Evolutionary conservation across 2,888 invertebrate genomes (phyloP).

Genomic region (Standfussiana lucernea): DNA sequence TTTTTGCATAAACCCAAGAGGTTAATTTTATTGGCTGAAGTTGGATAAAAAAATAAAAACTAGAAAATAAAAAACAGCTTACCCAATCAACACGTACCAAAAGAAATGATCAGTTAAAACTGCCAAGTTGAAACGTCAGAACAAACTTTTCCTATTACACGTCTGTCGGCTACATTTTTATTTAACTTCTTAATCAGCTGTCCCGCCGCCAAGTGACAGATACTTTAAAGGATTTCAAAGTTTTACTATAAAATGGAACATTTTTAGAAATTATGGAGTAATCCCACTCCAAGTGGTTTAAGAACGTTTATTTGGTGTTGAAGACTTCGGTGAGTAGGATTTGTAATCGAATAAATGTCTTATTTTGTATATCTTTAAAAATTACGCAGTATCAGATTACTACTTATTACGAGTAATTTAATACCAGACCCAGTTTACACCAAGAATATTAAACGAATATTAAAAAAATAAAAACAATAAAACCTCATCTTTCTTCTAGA

Average conservation of each 20-base stretch:
- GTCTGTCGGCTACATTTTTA: slow-evolving; percentile 74
- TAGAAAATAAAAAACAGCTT: background rate
- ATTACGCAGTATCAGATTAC: no score
- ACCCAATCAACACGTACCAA: slow-evolving; percentile 32
- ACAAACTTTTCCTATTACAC: slow-evolving; percentile 78
- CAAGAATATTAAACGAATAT: no score
- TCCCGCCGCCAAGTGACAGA: slow-evolving; percentile 77
- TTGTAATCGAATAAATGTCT: background rate
- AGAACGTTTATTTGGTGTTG: slow-evolving; percentile 15
- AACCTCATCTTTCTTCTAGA: slow-evolving; percentile 10
- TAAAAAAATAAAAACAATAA: background rate
- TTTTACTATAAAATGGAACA: slow-evolving; percentile 74
- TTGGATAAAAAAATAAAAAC: background rate
- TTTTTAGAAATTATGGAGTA: slow-evolving; percentile 70
- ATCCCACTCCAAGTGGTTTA: slow-evolving; percentile 39
- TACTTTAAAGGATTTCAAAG: slow-evolving; percentile 76
- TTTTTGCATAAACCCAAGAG: no score
- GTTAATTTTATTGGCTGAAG: no score
- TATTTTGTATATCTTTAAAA: background rate
- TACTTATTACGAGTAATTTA: no score
- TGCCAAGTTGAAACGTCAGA: slow-evolving; percentile 55
- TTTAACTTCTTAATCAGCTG: slow-evolving; percentile 78
- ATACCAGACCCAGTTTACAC: no score
- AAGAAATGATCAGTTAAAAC: slow-evolving; percentile 52
- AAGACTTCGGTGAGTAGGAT: background rate